Evolutionary conservation across 64 coral and sea anemone genomes (phyloP), one percentile per base, ranked within the genome.

Genomic region (Montipora sp.): DNA sequence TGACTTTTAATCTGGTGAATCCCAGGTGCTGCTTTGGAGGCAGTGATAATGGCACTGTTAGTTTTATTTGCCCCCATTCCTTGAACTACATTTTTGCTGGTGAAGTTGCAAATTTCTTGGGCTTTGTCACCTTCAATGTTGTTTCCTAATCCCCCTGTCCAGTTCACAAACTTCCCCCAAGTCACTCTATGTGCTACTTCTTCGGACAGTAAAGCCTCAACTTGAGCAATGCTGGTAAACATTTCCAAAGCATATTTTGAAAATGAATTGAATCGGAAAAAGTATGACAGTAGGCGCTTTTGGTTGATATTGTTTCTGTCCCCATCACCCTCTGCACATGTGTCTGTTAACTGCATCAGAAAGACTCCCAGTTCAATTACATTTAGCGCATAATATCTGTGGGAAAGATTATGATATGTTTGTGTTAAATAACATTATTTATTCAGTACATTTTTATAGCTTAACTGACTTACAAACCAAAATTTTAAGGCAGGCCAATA

Each of bases 1-100:
- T 53, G 58, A 14, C 11, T 20, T 45, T 87, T 82, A 55, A 94
- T 91, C 60, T 83, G 68, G 48, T 94, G 61, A 19, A 94, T 68
- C 3, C 93, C 93, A 77, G 87, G 72, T 75, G 88, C 87, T 80
- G 93, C 79, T 50, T 90, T 90, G 8, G 93, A 90, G 15, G 87
- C 93, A 76, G 80, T 49, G 8, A 90, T 45, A 48, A 94, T 89
- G 58, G 93, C 68, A 8, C 77, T 90, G 45, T 82, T 78, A 2
- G 93, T 90, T 12, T 94, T 94, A 87, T 94, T 94, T 45, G 93
- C 79, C 7, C 93, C 92, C 93, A 94, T 94, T 61, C 71, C 60
- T 50, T 90, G 73, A 44, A 94, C 83, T 88, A 95, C 60, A 75
- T 16, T 87, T 75, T 95, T 95, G 46, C 81, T 83, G 6, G 81